Base-by-base conservation (phyloP, 2,888 invertebrate genomes). In the Lymantria monacha region DNA sequence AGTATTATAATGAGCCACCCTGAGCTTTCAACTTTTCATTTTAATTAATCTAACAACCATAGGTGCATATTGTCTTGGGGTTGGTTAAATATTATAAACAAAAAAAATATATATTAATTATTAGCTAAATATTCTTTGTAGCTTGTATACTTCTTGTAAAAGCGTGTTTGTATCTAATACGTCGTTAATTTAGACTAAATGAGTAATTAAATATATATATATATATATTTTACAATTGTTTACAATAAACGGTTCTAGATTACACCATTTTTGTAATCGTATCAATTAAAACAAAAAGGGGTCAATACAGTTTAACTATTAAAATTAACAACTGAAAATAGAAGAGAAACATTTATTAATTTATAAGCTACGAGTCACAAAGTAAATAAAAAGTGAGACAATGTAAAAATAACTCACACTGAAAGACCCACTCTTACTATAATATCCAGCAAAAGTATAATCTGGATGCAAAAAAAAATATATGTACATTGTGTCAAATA, bases 1-100 rank as follows among this genome's bases (percentile, higher is more conserved):
- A 63, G 51, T 61, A 67, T 77, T 85, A 87, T 85, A 87, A 89
- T 88, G 88, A 89, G 88, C 83, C 83, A 87, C 85, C 83, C 85
- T 85, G 86, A 85, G 75, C 76, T 70, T 74, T 69, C 74, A 64
- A 71, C 66, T 53, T 55, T 66, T 62, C 57, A 70, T 66, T 61
- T 38, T 38, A 22, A 22, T 22, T 22, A 22, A 22, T 22, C 22
- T 38, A 38, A 38, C 66, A 66, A 65, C 63, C 55, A 33, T 46
- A 55, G 52, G 55, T 60, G 54, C 9, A 48, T 50, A 49, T 38
- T n/a, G 12, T n/a, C 38, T 38, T 38, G 7, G 11, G 3, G 9
- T 12, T 11, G 3, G n/a, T 5, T 38, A 38, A 38, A 8, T 38
- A 3, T 3, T 38, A 38, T 5, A 12, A 62, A 51, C 38, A 44